Percentiles rank a stretch among this genome's conserved stretches.
These are phyloP conservation scores for Myzus persicae DNA, from an alignment of 1,140 invertebrate species.

Conservation along the genomic window DNA sequence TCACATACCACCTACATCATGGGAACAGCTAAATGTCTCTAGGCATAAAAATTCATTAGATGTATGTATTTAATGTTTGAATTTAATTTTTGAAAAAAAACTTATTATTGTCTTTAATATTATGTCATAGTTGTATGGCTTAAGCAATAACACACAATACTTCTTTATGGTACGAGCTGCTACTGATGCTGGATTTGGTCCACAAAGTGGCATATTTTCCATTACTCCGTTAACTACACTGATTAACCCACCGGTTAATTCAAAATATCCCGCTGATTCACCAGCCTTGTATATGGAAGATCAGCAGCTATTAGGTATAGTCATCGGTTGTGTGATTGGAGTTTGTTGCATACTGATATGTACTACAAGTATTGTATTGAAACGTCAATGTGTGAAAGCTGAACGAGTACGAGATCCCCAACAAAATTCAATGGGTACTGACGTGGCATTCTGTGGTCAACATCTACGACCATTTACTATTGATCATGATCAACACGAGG, in stretches of 20 bases:
- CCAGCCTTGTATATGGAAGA: constrained; percentile 36
- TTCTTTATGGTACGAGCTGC: constrained; percentile 68
- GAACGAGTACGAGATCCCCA: constrained; percentile 28
- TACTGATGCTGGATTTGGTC: constrained; percentile 68
- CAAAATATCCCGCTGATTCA: constrained; percentile 48
- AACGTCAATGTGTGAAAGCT: constrained; percentile 63
- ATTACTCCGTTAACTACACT: constrained; percentile 21
- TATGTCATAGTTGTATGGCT: constrained; percentile 63
- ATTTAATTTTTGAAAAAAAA: not conserved
- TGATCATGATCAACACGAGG: constrained; percentile 25
- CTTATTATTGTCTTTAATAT: not conserved
- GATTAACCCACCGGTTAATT: not conserved
- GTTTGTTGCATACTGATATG: constrained; percentile 64
- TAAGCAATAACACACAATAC: constrained; percentile 67
- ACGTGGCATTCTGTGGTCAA: constrained; percentile 59
- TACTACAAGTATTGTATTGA: constrained; percentile 63
- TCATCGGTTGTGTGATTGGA: constrained; percentile 64
- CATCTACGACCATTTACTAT: constrained; percentile 59
- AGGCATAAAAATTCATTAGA: constrained; percentile 64
- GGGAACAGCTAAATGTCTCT: constrained; percentile 65
- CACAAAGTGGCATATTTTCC: constrained; percentile 62
- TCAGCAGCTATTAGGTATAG: constrained; percentile 63
- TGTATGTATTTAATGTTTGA: constrained; percentile 59
- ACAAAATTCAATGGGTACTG: constrained; percentile 56
- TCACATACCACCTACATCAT: constrained; percentile 63